Evolutionary conservation across 2,888 invertebrate genomes (phyloP), one percentile per base, ranked within the genome.

Genomic region (Molorchus minor): DNA sequence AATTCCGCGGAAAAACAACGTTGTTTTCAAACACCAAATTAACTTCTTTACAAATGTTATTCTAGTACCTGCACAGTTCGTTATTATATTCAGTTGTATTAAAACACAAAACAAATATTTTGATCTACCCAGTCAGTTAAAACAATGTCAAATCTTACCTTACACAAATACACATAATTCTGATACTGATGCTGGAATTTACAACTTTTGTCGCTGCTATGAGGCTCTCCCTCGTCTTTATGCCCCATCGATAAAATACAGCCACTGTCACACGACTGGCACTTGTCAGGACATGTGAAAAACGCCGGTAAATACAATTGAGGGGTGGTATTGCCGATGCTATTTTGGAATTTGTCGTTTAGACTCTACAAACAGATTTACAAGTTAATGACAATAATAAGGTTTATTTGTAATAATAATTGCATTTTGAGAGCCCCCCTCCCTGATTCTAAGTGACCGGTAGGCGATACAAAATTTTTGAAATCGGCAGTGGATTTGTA

Each of bases 281-380:
- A 93, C 66, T 85, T 85, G 1, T 85, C 83, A 15, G 87, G 84
- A 73, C 92, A 93, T 0, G 91, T 90, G 72, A 92, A 92, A 81
- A 91, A 91, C 75, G 92, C 88, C 71, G 91, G 90, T 25, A 91
- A 88, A 78, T 92, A 92, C 47, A 89, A 82, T 72, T 87, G 85
- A 12, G 86, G 85, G 13, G 86, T 80, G 33, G 83, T 79, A 62
- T 85, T 85, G 43, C 83, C 84, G 35, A 91, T 86, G 67, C 87
- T 84, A 1, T 88, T 89, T 68, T 85, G 88, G 74, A 91, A 92
- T 78, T 90, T 91, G 57, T 89, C 87, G 80, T 92, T 92, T 46
- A 93, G 79, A 47, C 82, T 82, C 86, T 86, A 71, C 62, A 55
- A 57, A n/a, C n/a, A n/a, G 35, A 29, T 58, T 13, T 43, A 44